Evolutionary conservation across 1,140 invertebrate genomes (phyloP).

Genomic region (Spodoptera frugiperda): DNA sequence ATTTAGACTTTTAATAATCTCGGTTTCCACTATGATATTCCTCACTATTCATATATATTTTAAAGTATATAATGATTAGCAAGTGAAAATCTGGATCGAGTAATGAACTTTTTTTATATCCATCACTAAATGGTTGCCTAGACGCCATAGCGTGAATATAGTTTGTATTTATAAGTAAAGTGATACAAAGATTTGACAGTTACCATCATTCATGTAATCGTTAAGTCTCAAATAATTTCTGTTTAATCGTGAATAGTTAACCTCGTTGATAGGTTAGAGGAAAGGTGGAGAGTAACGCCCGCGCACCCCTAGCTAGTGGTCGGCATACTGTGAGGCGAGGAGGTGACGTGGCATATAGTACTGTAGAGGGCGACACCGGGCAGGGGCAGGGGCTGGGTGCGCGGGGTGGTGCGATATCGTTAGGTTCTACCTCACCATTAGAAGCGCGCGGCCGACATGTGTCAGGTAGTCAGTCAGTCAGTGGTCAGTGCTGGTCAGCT

Average conservation of each 20-base stretch:
- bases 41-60: slow-evolving; percentile 28
- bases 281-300: slow-evolving; percentile 37
- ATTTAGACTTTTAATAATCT: slow-evolving; percentile 35
- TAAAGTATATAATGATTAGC: slow-evolving; percentile 27
- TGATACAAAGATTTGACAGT: slow-evolving; percentile 42
- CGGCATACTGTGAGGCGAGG: neutral
- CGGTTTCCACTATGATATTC: slow-evolving; percentile 38
- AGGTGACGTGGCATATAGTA: too few species aligned
- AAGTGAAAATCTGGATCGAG: slow-evolving; percentile 11
- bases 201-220: slow-evolving; percentile 15
- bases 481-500: neutral
- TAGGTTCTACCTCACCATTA: slow-evolving; percentile 50
- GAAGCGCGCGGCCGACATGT: slow-evolving; percentile 6
- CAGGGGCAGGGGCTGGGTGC: neutral
- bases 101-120: neutral
- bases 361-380: neutral
- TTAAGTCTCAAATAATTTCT: slow-evolving; percentile 37
- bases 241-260: slow-evolving; percentile 43
- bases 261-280: slow-evolving; percentile 45
- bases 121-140: slow-evolving; percentile 20
- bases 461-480: neutral
- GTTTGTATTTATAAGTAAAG: slow-evolving; percentile 41
- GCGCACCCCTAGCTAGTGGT: neutral
- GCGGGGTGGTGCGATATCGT: slow-evolving; percentile 32
- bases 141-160: slow-evolving; percentile 26